Percentiles rank a stretch among this genome's conserved stretches.
These are phyloP conservation scores for Metallyticus violacea DNA, from an alignment of 2,888 invertebrate species.

Conservation along the genomic window DNA sequence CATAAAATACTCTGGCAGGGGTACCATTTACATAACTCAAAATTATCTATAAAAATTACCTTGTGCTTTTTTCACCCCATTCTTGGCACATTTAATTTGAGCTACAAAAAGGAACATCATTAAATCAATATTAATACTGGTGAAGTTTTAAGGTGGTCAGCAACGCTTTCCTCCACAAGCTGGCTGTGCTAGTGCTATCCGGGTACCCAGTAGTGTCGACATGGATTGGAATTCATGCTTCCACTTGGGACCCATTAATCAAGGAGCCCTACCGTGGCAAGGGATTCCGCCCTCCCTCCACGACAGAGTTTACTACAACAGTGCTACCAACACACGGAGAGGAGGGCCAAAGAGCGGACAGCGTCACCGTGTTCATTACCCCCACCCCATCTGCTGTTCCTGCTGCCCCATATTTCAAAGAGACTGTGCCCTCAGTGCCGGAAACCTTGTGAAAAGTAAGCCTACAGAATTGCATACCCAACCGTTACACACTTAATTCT, in stretches of 20 bases:
- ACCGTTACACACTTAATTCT: background rate
- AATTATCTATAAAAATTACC: too few relatives aligned
- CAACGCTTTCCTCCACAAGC: background rate
- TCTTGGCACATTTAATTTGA: too few relatives aligned
- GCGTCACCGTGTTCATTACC: constrained; percentile 3
- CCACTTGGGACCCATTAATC: constrained; percentile 29
- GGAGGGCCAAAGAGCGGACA: background rate
- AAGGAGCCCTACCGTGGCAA: constrained; percentile 32
- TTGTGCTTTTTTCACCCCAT: too few relatives aligned
- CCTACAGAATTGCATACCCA: background rate
- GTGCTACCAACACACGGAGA: background rate
- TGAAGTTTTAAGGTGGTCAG: background rate
- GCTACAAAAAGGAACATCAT: background rate
- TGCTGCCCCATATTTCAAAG: constrained; percentile 3
- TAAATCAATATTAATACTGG: background rate
- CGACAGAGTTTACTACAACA: background rate
- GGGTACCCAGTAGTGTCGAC: constrained; percentile 26
- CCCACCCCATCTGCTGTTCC: background rate
- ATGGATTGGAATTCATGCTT: constrained; percentile 30
- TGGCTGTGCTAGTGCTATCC: background rate
- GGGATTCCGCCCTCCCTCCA: background rate
- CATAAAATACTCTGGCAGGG: too few relatives aligned
- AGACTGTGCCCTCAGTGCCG: background rate
- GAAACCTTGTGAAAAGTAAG: too few relatives aligned
- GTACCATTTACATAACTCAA: too few relatives aligned